Conservation (phyloP, 2,797 vertebrate species). For the Notolepis coatsorum region DNA sequence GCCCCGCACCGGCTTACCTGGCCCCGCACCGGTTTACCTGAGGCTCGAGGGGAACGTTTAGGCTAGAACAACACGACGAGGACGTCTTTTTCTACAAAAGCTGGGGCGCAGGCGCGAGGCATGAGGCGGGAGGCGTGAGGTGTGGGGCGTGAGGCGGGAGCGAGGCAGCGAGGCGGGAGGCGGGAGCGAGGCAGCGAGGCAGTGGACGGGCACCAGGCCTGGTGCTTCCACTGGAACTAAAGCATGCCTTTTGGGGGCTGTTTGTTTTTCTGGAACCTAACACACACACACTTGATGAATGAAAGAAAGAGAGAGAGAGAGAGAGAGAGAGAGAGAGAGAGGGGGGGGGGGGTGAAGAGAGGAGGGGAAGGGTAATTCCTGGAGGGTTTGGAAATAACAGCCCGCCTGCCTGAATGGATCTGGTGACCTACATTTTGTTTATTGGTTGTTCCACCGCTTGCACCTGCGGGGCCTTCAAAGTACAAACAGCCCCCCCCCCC, state of each 20-base stretch:
- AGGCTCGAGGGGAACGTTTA: too few species aligned
- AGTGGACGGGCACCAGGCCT: conserved; percentile 16
- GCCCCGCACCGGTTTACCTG: too few species aligned
- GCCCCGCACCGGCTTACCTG: too few species aligned
- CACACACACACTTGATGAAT: conserved; percentile 22
- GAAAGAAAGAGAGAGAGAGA: background rate
- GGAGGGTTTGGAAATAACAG: conserved; percentile 53
- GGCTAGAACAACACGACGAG: too few species aligned
- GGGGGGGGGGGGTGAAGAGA: background rate
- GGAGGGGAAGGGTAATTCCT: conserved; percentile 18
- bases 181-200: conserved; percentile 10
- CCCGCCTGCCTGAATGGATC: conserved; percentile 46
- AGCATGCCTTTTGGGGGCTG: conserved; percentile 13
- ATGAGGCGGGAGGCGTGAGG: conserved; percentile 19
- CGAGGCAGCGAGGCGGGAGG: conserved; percentile 33
- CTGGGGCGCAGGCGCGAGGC: conserved; percentile 31
- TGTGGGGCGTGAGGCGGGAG: conserved; percentile 15
- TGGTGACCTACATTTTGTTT: conserved; percentile 77
- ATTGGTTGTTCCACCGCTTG: conserved; percentile 58
- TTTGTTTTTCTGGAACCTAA: conserved; percentile 2
- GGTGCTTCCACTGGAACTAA: conserved; percentile 18
- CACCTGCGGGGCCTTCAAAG: conserved; percentile 39
- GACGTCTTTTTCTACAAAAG: too few species aligned
- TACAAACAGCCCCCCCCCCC: conserved; percentile 56
- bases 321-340: background rate